Base-by-base conservation (phyloP, 92 coral and sea anemone genomes). In the Porites divaricata region DNA sequence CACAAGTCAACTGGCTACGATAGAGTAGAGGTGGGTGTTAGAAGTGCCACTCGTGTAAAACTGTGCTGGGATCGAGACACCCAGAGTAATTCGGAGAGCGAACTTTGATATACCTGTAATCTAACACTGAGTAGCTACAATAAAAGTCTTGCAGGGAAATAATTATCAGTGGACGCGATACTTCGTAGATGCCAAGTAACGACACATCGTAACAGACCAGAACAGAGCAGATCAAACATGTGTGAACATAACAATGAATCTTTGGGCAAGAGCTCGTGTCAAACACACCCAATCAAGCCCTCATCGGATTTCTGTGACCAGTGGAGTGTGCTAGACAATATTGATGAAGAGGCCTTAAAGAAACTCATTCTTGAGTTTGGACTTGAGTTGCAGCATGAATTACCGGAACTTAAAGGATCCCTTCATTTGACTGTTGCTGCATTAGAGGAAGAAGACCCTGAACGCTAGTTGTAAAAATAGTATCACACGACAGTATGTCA, bases 351-450 rank as follows among this genome's bases (percentile, higher is more conserved):
- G 11, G 81, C 81, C 6, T 76, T 90, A 19, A 86, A 76, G 74
- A 80, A 75, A 76, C 76, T 90, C 23, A 90, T 90, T 63, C 70
- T 56, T 26, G 93, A 86, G 67, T 75, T 90, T 51, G 93, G 90
- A 62, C 87, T 90, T 35, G 93, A 90, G 65, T 49, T 90, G 19
- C 89, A 90, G 53, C 93, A 81, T 25, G 93, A 90, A 50, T 76
- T 90, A 51, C 93, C 93, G n/a, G 93, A 90, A 64, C 45, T 90
- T 20, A 90, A 90, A 63, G 93, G 89, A 22, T 87, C 83, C 49
- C 87, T 89, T 67, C 75, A 86, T 57, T 79, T 90, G 41, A 74
- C 87, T 23, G 82, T 16, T 41, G 80, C 70, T 14, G 45, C 65
- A 68, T 70, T 48, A 12, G 87, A 84, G 2, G 93, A 90, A 6